phyloP scores from a whole-genome alignment of 2,888 invertebrate species.

The Melieria picta region DNA sequence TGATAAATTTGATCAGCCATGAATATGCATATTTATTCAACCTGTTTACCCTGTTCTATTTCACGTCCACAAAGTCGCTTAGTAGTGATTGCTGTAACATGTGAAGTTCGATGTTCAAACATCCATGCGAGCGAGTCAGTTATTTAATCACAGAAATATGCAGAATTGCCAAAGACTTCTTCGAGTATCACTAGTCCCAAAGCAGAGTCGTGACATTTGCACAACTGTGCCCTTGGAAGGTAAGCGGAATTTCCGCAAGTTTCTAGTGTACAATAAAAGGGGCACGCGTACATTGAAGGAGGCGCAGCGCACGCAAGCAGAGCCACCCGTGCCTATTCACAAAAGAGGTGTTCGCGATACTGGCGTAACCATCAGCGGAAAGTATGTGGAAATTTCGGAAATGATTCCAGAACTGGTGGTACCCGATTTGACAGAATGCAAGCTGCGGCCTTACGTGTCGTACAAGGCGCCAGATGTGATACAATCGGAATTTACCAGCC shows the following conservation, averaged over 20 bases:
- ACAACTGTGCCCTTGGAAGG: conserved; percentile 70
- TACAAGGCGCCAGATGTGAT: conserved; percentile 81
- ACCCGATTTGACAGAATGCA: conserved; percentile 84
- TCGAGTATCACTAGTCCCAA: conserved; percentile 43
- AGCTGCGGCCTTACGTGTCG: conserved; percentile 94
- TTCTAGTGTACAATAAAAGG: conserved; percentile 78
- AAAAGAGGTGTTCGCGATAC: conserved; percentile 76
- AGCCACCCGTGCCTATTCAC: conserved; percentile 74
- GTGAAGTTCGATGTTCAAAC: background rate
- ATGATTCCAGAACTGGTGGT: conserved; percentile 93
- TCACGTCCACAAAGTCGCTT: background rate
- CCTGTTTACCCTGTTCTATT: background rate
- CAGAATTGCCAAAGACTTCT: conserved; percentile 49
- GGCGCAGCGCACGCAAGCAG: conserved; percentile 64
- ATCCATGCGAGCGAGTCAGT: conserved; percentile 35
- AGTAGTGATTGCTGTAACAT: background rate
- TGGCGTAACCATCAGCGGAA: conserved; percentile 70
- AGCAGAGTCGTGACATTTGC: conserved; percentile 62
- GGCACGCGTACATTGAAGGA: conserved; percentile 76
- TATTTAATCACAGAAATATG: conserved; percentile 53
- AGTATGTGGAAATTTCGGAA: conserved; percentile 78
- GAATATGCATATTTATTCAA: background rate
- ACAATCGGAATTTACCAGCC: conserved; percentile 84
- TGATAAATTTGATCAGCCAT: no score
- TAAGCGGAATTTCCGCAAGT: conserved; percentile 86